phyloP scores from a whole-genome alignment of 2,113 vertebrate genomes.

The Pagrus major region DNA sequence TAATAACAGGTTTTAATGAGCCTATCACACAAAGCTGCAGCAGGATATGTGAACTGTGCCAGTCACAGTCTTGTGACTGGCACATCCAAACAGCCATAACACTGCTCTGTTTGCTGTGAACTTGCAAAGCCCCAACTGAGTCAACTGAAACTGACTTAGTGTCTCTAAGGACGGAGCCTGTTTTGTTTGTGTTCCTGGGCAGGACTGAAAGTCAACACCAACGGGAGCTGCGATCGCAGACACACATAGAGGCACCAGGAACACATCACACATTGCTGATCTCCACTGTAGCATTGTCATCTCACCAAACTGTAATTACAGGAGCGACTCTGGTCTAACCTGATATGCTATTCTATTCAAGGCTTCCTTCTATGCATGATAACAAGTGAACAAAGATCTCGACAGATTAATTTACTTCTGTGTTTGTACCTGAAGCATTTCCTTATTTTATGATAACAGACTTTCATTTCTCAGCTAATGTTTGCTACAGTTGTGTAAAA shows the following conservation, averaged over 20 bases:
- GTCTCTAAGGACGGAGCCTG: constrained; percentile 43
- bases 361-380: not conserved
- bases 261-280: constrained; percentile 10
- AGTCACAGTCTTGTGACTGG: constrained; percentile 5
- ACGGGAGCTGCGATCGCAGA: not conserved
- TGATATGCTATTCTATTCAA: not conserved
- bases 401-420: not conserved
- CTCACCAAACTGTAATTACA: constrained; percentile 25
- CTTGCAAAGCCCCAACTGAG: constrained; percentile 7
- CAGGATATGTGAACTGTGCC: constrained; percentile 10
- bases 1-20: constrained; percentile 20
- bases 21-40: constrained; percentile 1
- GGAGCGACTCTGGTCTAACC: not conserved
- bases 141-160: constrained; percentile 38
- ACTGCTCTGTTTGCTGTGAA: constrained; percentile 42
- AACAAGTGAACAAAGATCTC: not conserved
- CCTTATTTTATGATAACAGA: too few species aligned
- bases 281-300: not conserved
- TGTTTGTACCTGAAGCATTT: too few species aligned
- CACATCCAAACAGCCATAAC: constrained; percentile 2
- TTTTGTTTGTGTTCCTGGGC: constrained; percentile 45
- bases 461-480: too few species aligned
- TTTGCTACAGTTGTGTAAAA: too few species aligned
- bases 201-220: constrained; percentile 60
- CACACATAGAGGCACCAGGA: not conserved